A percentile compares a stretch with the other conserved stretches of the same genome.
Conservation (phyloP, 2,113 vertebrate genomes). For the Pristiophorus japonicus region DNA sequence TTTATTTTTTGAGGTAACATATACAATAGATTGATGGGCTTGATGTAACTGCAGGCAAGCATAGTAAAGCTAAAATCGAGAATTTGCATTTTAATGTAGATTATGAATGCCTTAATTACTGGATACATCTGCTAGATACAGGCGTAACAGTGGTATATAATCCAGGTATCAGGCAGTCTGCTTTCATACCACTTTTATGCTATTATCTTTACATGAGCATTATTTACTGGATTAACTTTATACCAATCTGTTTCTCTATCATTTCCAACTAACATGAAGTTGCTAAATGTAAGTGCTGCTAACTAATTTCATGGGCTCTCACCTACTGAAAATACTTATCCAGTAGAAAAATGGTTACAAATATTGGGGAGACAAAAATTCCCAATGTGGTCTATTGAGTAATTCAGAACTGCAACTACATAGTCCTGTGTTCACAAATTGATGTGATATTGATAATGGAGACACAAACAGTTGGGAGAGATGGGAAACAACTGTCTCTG, state of each 20-base stretch:
- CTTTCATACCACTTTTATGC: conserved; percentile 13
- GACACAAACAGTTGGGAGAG: background rate
- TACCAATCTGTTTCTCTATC: background rate
- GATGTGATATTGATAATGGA: too few relatives aligned
- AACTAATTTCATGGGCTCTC: background rate
- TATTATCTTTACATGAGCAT: conserved; percentile 25
- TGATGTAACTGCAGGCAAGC: background rate
- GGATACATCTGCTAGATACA: conserved; percentile 17
- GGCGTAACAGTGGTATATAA: conserved; percentile 11
- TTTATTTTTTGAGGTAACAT: background rate
- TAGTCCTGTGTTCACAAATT: background rate
- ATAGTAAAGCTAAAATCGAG: background rate
- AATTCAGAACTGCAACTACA: background rate
- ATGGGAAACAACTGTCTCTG: background rate
- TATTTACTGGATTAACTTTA: conserved; percentile 7
- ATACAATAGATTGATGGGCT: background rate
- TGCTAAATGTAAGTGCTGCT: background rate
- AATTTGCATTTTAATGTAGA: conserved; percentile 19
- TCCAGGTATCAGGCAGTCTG: background rate
- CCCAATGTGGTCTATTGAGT: background rate
- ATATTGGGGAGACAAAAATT: background rate
- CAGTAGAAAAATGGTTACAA: background rate
- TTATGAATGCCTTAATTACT: conserved; percentile 16
- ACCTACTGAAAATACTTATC: background rate
- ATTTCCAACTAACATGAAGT: background rate